These are phyloP conservation scores for Apteryx mantelli DNA, from an alignment of 2,113 vertebrate species.

Conservation along the genomic window DNA sequence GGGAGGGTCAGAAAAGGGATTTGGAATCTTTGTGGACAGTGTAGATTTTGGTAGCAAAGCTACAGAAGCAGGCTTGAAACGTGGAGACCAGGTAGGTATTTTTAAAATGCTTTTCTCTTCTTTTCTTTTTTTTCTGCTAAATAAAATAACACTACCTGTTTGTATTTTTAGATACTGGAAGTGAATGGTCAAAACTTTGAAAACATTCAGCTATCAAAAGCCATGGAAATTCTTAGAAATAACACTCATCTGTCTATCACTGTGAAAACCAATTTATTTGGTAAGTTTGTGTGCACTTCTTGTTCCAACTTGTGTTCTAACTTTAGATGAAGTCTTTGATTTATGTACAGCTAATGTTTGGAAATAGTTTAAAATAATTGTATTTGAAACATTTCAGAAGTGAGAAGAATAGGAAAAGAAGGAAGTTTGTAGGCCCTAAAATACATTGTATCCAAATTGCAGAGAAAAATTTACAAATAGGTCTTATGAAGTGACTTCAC, in stretches of 20 bases:
- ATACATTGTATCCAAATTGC: background rate
- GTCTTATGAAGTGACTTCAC: background rate
- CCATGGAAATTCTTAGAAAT: conserved; percentile 98
- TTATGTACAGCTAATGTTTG: background rate
- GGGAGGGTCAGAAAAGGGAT: conserved; percentile 95
- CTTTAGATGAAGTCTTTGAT: background rate
- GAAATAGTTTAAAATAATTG: background rate
- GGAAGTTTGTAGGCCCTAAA: background rate
- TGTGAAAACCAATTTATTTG: conserved; percentile 99
- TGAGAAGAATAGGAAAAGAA: background rate
- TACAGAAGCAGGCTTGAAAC: conserved; percentile 93
- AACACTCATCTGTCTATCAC: conserved; percentile 99
- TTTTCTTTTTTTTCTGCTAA: background rate
- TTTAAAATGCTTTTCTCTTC: background rate
- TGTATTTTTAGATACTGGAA: conserved; percentile 89
- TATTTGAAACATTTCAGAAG: background rate
- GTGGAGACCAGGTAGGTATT: conserved; percentile 91
- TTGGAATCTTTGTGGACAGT: conserved; percentile 94
- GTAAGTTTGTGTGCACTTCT: conserved; percentile 72
- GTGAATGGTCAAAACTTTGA: conserved; percentile 99
- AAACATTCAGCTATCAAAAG: conserved; percentile 96
- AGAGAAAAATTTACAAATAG: background rate
- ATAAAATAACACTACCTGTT: background rate
- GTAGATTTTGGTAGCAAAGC: conserved; percentile 95
- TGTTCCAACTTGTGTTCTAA: background rate